A percentile compares a stretch with the other conserved stretches of the same genome.
Conservation (phyloP, 2,797 vertebrate species). For the Urophycis tenuis region DNA sequence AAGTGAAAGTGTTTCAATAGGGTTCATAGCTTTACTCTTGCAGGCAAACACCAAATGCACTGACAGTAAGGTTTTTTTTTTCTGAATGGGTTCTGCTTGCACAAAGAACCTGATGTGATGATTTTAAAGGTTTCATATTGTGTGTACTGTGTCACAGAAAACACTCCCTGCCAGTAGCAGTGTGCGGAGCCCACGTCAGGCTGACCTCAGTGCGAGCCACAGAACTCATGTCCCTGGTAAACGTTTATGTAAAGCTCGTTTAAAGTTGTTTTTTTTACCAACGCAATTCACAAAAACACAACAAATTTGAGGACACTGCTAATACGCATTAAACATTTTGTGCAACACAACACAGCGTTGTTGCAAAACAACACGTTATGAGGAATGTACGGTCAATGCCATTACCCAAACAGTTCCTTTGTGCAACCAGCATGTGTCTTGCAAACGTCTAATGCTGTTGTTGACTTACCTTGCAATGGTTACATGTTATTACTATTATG, state of each 20-base stretch:
- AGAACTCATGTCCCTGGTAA: not conserved
- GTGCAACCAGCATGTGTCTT: conserved; percentile 64
- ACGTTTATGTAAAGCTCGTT: not conserved
- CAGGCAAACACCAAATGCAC: conserved; percentile 72
- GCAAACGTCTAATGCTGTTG: conserved; percentile 42
- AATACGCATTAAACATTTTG: conserved; percentile 38
- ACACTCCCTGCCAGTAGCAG: conserved; percentile 32
- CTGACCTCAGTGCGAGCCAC: not conserved
- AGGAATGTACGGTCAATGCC: conserved; percentile 22
- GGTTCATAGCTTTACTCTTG: conserved; percentile 84
- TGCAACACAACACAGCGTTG: conserved; percentile 64
- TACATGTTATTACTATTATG: conserved; percentile 29
- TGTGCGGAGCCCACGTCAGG: not conserved
- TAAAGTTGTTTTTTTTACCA: not conserved
- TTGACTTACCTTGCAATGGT: conserved; percentile 68
- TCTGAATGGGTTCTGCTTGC: conserved; percentile 64
- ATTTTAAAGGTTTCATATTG: conserved; percentile 28
- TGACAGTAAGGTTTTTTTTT: conserved; percentile 59
- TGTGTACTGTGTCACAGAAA: conserved; percentile 62
- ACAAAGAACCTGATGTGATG: conserved; percentile 62
- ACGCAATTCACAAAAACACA: not conserved
- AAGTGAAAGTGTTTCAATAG: conserved; percentile 76
- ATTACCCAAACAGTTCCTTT: conserved; percentile 51
- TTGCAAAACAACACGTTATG: conserved; percentile 14
- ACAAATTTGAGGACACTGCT: conserved; percentile 12